A percentile compares a stretch with the other conserved stretches of the same genome.
phyloP scores from a whole-genome alignment of 2,888 invertebrate genomes.

The Rhabditoides inermis region DNA sequence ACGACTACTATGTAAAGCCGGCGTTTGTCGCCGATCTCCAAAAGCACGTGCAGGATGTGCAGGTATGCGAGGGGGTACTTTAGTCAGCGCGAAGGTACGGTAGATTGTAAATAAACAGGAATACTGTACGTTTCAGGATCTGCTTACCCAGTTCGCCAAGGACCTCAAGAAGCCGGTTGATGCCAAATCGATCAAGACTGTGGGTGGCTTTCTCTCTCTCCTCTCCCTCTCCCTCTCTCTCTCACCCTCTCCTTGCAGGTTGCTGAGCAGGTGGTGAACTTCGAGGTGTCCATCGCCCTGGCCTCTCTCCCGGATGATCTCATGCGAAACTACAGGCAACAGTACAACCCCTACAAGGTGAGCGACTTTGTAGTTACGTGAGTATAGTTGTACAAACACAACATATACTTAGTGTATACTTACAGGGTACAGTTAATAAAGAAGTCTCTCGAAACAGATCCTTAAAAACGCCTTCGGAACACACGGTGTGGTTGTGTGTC shows the following conservation, averaged over 20 bases:
- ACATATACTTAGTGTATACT: too few relatives aligned
- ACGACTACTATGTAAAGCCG: constrained; percentile 40
- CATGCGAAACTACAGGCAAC: constrained; percentile 36
- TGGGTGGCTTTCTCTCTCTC: constrained; percentile 14
- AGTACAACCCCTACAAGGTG: constrained; percentile 38
- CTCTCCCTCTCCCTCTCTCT: constrained; percentile 33
- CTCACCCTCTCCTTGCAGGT: constrained; percentile 27
- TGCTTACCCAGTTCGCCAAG: constrained; percentile 15
- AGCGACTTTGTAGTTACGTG: too few relatives aligned
- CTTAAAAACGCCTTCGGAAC: too few relatives aligned
- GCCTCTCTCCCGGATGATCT: constrained; percentile 34
- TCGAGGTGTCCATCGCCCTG: constrained; percentile 30
- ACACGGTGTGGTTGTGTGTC: too few relatives aligned
- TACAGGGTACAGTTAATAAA: neutral
- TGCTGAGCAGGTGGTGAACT: constrained; percentile 11
- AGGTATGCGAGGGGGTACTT: neutral
- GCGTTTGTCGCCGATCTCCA: constrained; percentile 30
- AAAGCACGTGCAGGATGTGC: constrained; percentile 14
- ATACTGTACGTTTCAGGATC: constrained; percentile 3
- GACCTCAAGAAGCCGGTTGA: constrained; percentile 9
- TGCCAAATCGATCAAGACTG: constrained; percentile 10
- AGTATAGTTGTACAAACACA: neutral
- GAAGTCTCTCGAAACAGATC: too few relatives aligned
- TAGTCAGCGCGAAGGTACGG: neutral
- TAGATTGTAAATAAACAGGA: too few relatives aligned